Evolutionary conservation across 2,113 vertebrate genomes (phyloP), one percentile per base, ranked within the genome.

Genomic region (Gopherus flavomarginatus): DNA sequence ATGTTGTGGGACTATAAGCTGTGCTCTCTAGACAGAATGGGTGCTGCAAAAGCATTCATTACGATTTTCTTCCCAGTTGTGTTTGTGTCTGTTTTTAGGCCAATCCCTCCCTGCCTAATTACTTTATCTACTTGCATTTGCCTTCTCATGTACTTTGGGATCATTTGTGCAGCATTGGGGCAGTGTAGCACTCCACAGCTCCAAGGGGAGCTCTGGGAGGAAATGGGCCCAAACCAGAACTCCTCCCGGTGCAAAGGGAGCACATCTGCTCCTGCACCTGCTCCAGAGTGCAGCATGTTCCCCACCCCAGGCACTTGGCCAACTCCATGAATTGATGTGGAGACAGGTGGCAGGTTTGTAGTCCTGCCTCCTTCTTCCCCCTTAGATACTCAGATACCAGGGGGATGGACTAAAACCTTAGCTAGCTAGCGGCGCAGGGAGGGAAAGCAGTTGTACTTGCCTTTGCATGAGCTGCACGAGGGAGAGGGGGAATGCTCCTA

Each of bases 121-220:
- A 26, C 56, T 79, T 86, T 65, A 83, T 57, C 22, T 44, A 3
- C n/a, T 75, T 50, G 49, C 49, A 49, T n/a, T 50, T 81, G 27
- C 85, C 81, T 6, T 72, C 65, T 83, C 12, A 62, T 0, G 0
- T 42, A 5, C 0, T 0, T 8, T 78, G 9, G 3, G 72, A 14
- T 81, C 50, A 62, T 50, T 79, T 93, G 90, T 17, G 5, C 1
- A 2, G 5, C 5, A 17, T n/a, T 52, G 0, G 1, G 79, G 50
- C 80, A 56, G 3, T 0, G 0, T 1, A 2, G 85, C 16, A 62
- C 24, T 62, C 29, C 57, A 11, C 31, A 65, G 31, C 59, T 0
- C 0, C 80, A 35, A 75, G 49, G 84, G 3, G 11, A 47, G 11
- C 1, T 38, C 31, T 0, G 0, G 29, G 88, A 44, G 31, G 16